A percentile compares a stretch with the other conserved stretches of the same genome.
These are phyloP conservation scores for Eptatretus burgeri DNA, from an alignment of 2,113 vertebrate genomes.

Conservation along the genomic window DNA sequence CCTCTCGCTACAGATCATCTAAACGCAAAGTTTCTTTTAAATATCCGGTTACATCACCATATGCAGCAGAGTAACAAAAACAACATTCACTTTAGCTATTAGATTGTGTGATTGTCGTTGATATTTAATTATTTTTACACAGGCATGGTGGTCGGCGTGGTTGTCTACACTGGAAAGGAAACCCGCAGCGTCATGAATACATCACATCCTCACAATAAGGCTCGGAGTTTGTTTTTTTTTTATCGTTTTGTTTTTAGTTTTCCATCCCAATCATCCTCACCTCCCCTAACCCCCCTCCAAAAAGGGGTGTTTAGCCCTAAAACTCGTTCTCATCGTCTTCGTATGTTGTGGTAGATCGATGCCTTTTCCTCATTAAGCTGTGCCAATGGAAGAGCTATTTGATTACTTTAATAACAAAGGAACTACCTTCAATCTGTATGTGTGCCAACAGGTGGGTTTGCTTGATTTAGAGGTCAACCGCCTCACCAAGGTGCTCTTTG, in stretches of 20 bases:
- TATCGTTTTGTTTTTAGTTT: neutral
- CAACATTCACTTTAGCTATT: too few relatives aligned
- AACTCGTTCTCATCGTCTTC: too few relatives aligned
- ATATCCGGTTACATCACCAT: too few relatives aligned
- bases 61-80: too few relatives aligned
- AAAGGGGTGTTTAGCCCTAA: too few relatives aligned
- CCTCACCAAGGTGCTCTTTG: conserved; percentile 69
- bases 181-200: conserved; percentile 89
- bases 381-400: neutral
- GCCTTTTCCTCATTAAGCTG: neutral
- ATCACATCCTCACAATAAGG: conserved; percentile 81
- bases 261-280: neutral
- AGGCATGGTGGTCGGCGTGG: conserved; percentile 92
- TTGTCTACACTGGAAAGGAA: conserved; percentile 93
- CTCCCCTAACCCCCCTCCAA: neutral
- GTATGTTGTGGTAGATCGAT: too few relatives aligned
- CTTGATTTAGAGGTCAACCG: conserved; percentile 77
- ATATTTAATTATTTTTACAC: conserved; percentile 9
- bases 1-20: too few relatives aligned
- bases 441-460: conserved; percentile 37
- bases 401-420: too few relatives aligned
- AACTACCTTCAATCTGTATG: too few relatives aligned
- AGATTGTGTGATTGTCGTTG: too few relatives aligned
- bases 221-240: conserved; percentile 14
- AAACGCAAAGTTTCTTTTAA: too few relatives aligned